Conservation (phyloP, 2,797 vertebrate genomes). For the Danio aesculapii region DNA sequence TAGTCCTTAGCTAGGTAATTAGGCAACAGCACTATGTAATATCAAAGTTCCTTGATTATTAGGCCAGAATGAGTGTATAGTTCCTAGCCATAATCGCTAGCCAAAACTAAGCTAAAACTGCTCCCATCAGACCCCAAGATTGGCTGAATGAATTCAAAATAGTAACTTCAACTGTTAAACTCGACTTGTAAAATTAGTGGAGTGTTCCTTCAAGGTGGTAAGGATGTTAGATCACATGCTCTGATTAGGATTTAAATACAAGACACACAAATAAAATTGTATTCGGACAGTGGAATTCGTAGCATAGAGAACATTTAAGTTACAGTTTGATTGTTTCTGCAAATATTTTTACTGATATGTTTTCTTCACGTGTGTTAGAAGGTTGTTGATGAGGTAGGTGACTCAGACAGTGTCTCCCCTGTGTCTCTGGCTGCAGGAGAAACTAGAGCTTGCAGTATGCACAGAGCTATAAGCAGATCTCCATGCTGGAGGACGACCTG, state of each 20-base stretch:
- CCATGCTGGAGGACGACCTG: slow-evolving; percentile 92
- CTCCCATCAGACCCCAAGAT: too few relatives aligned
- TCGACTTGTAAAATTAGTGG: too few relatives aligned
- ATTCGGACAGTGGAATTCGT: background rate
- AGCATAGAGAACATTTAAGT: background rate
- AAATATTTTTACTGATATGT: background rate
- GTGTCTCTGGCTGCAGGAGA: slow-evolving; percentile 81
- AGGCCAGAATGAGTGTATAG: too few relatives aligned
- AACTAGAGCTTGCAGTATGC: slow-evolving; percentile 95
- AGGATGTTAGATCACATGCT: background rate
- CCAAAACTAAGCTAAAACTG: too few relatives aligned
- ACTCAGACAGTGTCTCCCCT: slow-evolving; percentile 1
- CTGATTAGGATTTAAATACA: background rate
- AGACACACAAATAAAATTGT: too few relatives aligned
- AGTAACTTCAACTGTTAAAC: too few relatives aligned
- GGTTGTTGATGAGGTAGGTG: background rate
- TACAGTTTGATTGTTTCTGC: background rate
- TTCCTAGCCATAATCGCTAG: too few relatives aligned
- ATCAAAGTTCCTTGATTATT: too few relatives aligned
- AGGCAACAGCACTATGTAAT: too few relatives aligned
- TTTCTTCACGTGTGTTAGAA: background rate
- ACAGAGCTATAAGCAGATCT: slow-evolving; percentile 97
- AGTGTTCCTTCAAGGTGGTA: too few relatives aligned
- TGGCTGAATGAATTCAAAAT: too few relatives aligned
- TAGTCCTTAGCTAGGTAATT: too few relatives aligned